Percentiles rank a stretch among this genome's conserved stretches.
Evolutionary conservation across 2,113 vertebrate species (phyloP).

Genomic region (Lasiurus borealis): DNA sequence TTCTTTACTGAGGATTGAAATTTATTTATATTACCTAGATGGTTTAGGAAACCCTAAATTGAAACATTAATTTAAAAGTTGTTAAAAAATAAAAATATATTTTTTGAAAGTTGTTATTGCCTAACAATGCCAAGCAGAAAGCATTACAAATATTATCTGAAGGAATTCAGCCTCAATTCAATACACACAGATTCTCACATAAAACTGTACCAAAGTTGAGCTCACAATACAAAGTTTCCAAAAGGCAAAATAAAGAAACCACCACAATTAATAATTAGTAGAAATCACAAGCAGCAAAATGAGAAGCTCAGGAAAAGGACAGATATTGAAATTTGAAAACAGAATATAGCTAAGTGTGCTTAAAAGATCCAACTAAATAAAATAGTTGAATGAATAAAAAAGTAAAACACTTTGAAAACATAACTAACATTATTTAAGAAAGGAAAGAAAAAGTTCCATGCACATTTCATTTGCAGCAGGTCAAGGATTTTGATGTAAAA

Average conservation of each 20-base stretch:
- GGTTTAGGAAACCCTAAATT: not conserved
- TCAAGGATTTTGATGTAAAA: not conserved
- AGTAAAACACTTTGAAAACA: not conserved
- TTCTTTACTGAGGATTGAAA: not conserved
- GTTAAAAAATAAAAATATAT: not conserved
- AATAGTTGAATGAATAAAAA: not conserved
- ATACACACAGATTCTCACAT: not conserved
- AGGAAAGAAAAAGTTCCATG: not conserved
- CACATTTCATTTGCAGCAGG: not conserved
- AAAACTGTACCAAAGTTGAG: not conserved
- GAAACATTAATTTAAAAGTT: slow-evolving; percentile 29
- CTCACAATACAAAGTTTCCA: slow-evolving; percentile 20
- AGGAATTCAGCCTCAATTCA: slow-evolving; percentile 9
- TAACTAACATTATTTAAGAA: not conserved
- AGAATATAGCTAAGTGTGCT: not conserved
- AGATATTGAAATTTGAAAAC: not conserved
- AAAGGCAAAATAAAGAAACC: slow-evolving; percentile 24
- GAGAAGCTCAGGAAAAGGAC: not conserved
- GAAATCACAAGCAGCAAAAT: slow-evolving; percentile 7
- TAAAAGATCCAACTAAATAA: slow-evolving; percentile 4
- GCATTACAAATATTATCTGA: slow-evolving; percentile 53
- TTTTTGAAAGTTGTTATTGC: slow-evolving; percentile 22
- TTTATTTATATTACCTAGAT: slow-evolving; percentile 12
- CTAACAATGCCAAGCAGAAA: not conserved
- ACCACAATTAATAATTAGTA: slow-evolving; percentile 19